Base-by-base conservation (phyloP, 2,888 invertebrate genomes). In the Amorpha juglandis region DNA sequence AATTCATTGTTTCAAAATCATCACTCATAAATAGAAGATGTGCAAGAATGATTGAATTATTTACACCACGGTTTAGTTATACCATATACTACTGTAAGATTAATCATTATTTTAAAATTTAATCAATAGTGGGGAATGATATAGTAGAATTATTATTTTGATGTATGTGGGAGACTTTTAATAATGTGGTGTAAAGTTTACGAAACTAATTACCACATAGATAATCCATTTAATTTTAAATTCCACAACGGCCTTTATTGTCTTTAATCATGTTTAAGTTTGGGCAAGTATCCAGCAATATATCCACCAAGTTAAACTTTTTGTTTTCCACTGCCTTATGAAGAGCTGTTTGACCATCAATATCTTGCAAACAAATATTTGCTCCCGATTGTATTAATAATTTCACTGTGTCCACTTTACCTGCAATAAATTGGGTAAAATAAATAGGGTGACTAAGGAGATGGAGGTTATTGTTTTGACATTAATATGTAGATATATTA, bases 281-380 rank as follows among this genome's bases (percentile, higher is more conserved):
- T 50, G 87, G 93, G 82, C 87, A 89, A 55, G 80, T 80, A 68
- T 89, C 75, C 33, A 93, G 68, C 53, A 95, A 83, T 68, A 88
- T 78, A 51, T 89, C 75, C 53, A 93, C 81, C 55, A 95, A 83
- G 35, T 92, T 86, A 51, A 70, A 72, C 72, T 95, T 93, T 50
- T 94, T 94, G 66, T 93, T 94, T 76, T 94, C 91, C 16, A 94
- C 92, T 21, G 97, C 97, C 84, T 97, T 95, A 86, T 98, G 98
- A 27, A 98, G 92, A 33, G 96, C 95, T 45, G 96, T 97, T 85
- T 96, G 96, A 0, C 97, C 97, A 90, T 98, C 98, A 63, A 94
- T 93, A 86, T 98, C 98, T 84, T 94, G 94, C 33, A 95, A 78
- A 70, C 92, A 85, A 6, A 95, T 81, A 83, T 95, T 90, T 8